Base-by-base conservation (phyloP, 2,797 vertebrate species). In the Poecile montanus region DNA sequence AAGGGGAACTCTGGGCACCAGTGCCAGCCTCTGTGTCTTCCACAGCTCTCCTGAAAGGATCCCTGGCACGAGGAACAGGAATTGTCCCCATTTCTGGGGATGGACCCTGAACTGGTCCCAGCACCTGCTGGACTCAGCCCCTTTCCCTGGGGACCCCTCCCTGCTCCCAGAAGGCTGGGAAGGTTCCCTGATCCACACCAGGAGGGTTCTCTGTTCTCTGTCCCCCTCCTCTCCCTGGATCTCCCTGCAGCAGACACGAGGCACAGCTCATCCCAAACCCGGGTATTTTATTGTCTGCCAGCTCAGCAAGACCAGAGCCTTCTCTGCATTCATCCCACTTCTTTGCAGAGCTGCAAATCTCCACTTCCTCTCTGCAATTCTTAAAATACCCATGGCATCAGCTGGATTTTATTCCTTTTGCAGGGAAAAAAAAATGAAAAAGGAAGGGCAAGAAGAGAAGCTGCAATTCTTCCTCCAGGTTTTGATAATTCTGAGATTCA, bases 301-400 rank as follows among this genome's bases (percentile, higher is more conserved):
- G 76, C 93, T 94, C 93, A 94, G 90, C 93, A 84, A 44, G 88
- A 60, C 83, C 77, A 58, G 70, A 74, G 80, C 62, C 91, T 94
- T 90, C 76, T 78, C 88, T 88, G 70, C 83, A 15, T 58, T 86
- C 91, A 85, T 85, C 88, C 86, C 90, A 70, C 84, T 95, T 62
- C 88, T 88, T 44, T n/a, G 74, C 85, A 78, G 93, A 93, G 88
- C 85, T 88, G 91, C 51, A 88, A 44, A 90, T 58, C 91, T 66
- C 42, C 0, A 3, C 76, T 94, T 88, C 93, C 89, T 88, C 80
- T 54, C 83, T 56, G 63, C 73, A 70, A 32, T 74, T 81, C 95
- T 73, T 86, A 90, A 93, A 93, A 90, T 93, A 91, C 74, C 77
- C 83, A 7, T 16, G 19, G 81, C 74, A 95, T 91, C 92, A 92